Evolutionary conservation across 1,140 invertebrate species (phyloP).

Genomic region (Phenacoccus solenopsis): DNA sequence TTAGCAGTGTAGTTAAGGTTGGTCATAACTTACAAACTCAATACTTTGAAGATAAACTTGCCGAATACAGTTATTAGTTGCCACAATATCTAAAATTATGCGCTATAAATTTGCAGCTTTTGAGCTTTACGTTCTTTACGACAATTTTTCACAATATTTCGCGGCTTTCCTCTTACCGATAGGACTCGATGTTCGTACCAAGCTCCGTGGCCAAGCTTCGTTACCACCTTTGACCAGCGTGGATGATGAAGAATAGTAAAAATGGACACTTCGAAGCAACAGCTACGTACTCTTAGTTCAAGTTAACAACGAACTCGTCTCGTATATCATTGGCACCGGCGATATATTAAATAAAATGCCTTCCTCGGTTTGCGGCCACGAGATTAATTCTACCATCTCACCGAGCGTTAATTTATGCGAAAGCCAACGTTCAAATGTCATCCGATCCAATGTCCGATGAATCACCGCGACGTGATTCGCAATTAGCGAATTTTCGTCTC

Average conservation of each 20-base stretch:
- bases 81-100: constrained; percentile 16
- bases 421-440: not conserved
- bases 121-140: constrained; percentile 12
- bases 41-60: constrained; percentile 18
- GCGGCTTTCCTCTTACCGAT: not conserved
- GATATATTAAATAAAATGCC: constrained; percentile 6
- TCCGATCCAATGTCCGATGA: too few species aligned
- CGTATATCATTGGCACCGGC: constrained; percentile 5
- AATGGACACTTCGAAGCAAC: not conserved
- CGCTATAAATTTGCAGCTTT: constrained; percentile 14
- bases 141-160: constrained; percentile 15
- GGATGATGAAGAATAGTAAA: not conserved
- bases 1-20: constrained; percentile 17
- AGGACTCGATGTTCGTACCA: too few species aligned
- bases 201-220: too few species aligned
- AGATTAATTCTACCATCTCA: constrained; percentile 10
- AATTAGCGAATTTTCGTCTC: too few species aligned
- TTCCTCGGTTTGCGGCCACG: not conserved
- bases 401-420: constrained; percentile 13
- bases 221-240: too few species aligned
- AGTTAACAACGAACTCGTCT: not conserved
- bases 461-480: too few species aligned
- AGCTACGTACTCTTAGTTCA: not conserved
- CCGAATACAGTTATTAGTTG: constrained; percentile 16
- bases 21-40: constrained; percentile 17